These are phyloP conservation scores for Rhagophthalmus giganteus DNA, from an alignment of 2,888 invertebrate species.

Conservation along the genomic window DNA sequence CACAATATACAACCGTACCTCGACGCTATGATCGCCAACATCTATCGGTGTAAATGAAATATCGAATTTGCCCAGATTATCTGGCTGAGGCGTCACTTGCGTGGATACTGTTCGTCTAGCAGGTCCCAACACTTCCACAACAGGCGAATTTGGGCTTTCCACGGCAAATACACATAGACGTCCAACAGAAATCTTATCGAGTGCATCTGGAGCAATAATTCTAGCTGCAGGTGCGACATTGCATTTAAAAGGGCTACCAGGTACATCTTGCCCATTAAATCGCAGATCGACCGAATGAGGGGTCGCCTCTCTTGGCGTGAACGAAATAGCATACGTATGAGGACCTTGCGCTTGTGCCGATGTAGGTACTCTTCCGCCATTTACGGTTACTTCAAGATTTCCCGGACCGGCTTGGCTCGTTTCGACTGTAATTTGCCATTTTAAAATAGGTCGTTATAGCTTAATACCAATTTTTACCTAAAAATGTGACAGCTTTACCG, in stretches of 20 bases:
- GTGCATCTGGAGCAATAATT: conserved; percentile 79
- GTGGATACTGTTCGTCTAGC: conserved; percentile 72
- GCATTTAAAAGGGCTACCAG: conserved; percentile 85
- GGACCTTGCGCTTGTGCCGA: conserved; percentile 96
- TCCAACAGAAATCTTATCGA: conserved; percentile 89
- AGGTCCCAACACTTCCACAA: conserved; percentile 79
- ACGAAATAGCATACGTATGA: conserved; percentile 95
- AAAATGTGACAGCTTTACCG: conserved; percentile 87
- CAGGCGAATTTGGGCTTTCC: conserved; percentile 81
- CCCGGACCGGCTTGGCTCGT: conserved; percentile 98
- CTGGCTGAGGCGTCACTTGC: conserved; percentile 53
- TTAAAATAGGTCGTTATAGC: neutral
- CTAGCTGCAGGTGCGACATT: conserved; percentile 80
- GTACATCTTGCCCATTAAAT: conserved; percentile 95
- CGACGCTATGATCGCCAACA: conserved; percentile 92
- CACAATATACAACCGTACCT: too few relatives aligned
- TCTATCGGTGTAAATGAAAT: conserved; percentile 78
- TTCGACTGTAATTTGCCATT: conserved; percentile 70
- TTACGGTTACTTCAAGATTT: conserved; percentile 97
- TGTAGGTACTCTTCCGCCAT: conserved; percentile 95
- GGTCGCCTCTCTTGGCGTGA: conserved; percentile 89
- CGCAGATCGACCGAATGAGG: conserved; percentile 92
- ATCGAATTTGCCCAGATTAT: conserved; percentile 55
- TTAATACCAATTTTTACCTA: conserved; percentile 68
- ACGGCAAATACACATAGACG: conserved; percentile 82